phyloP scores from a whole-genome alignment of 2,888 invertebrate genomes.

The Ditylenchus weischeri region DNA sequence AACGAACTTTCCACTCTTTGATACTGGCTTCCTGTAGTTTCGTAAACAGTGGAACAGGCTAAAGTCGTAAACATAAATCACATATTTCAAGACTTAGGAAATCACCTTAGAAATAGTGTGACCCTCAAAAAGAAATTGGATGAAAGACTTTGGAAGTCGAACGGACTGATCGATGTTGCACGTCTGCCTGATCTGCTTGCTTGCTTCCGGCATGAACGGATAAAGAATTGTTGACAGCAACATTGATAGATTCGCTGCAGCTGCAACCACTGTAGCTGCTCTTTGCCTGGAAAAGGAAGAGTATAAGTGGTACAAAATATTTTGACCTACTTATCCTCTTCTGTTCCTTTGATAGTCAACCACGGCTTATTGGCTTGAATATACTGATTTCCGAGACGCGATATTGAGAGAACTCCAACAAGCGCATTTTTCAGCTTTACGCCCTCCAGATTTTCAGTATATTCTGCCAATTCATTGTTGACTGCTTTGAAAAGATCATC shows the following conservation, averaged over 20 bases:
- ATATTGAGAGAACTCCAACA: constrained; percentile 71
- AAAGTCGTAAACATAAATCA: constrained; percentile 36
- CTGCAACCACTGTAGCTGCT: constrained; percentile 79
- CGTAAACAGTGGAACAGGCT: constrained; percentile 79
- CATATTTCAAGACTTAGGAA: too few relatives aligned
- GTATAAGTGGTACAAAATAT: background rate
- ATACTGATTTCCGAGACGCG: constrained; percentile 89
- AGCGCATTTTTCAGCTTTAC: constrained; percentile 47
- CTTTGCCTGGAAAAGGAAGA: constrained; percentile 60
- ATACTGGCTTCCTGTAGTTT: constrained; percentile 79
- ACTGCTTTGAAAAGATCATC: constrained; percentile 43
- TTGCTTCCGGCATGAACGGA: constrained; percentile 80
- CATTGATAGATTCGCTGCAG: constrained; percentile 77
- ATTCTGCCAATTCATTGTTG: constrained; percentile 43
- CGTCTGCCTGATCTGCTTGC: constrained; percentile 42
- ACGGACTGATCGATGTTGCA: constrained; percentile 48
- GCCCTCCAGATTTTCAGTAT: constrained; percentile 45
- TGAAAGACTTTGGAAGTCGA: constrained; percentile 58
- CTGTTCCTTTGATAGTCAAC: constrained; percentile 81
- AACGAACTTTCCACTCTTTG: constrained; percentile 74
- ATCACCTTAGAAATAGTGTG: constrained; percentile 75
- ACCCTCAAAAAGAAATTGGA: constrained; percentile 70
- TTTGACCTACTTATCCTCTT: constrained; percentile 67
- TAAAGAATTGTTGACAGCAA: constrained; percentile 77
- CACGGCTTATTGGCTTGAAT: constrained; percentile 93